Conservation (phyloP, 2,797 vertebrate species). For the Momotus momota region DNA sequence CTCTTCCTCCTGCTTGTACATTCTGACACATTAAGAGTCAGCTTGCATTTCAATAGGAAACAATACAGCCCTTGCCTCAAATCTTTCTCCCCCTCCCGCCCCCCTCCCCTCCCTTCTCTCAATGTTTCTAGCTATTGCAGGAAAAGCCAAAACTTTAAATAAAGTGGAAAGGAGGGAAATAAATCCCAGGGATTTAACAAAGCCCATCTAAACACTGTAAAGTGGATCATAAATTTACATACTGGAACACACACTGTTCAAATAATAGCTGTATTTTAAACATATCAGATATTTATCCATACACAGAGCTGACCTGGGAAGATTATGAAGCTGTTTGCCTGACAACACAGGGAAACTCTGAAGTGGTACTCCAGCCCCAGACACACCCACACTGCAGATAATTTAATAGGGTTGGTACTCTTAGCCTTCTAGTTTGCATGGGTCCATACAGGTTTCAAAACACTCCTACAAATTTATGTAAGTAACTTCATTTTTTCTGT, state of each 20-base stretch:
- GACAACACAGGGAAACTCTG: accelerated
- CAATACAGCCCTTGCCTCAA: neutral
- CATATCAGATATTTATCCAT: neutral
- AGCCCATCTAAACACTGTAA: neutral
- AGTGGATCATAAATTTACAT: neutral
- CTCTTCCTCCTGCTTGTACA: neutral
- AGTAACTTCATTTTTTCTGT: neutral
- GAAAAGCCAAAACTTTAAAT: neutral
- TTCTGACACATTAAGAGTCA: neutral
- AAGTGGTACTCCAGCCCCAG: neutral
- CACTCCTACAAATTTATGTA: neutral
- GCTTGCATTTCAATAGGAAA: neutral
- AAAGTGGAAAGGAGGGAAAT: neutral
- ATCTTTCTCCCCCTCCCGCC: neutral
- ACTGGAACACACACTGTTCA: neutral
- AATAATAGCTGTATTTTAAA: neutral
- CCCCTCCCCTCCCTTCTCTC: neutral
- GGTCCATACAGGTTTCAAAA: neutral
- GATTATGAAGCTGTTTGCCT: neutral
- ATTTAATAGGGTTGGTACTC: neutral
- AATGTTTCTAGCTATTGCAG: neutral
- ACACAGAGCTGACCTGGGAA: neutral
- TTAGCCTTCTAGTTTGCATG: neutral
- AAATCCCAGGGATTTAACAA: neutral
- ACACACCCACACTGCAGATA: neutral